Conservation (phyloP, 2,113 vertebrate genomes). For the Origma solitaria region DNA sequence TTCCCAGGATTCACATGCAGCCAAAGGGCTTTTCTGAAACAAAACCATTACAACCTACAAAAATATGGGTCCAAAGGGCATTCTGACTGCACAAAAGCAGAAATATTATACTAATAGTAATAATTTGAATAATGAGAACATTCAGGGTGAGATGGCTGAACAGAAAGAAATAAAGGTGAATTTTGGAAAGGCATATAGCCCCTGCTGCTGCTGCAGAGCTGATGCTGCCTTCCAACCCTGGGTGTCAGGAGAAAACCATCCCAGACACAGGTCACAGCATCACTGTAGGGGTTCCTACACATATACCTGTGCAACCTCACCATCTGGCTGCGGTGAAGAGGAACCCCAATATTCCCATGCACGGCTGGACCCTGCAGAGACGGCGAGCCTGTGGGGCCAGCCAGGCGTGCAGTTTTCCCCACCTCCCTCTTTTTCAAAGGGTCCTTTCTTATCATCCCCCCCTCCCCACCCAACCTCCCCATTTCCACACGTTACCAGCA, state of each 20-base stretch:
- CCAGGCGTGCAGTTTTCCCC: not conserved
- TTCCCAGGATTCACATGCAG: not conserved
- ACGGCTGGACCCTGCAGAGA: not conserved
- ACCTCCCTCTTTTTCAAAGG: slow-evolving; percentile 50
- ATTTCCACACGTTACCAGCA: slow-evolving; percentile 34
- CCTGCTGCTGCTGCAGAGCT: not conserved
- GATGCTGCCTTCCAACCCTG: not conserved
- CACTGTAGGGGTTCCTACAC: not conserved
- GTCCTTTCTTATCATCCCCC: slow-evolving; percentile 28
- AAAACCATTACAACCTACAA: not conserved
- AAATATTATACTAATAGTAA: not conserved
- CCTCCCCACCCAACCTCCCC: not conserved
- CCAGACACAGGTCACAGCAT: not conserved
- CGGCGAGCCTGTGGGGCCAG: not conserved
- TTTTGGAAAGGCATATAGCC: not conserved
- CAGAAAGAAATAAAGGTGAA: not conserved
- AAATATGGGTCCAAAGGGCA: not conserved
- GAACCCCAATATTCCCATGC: not conserved
- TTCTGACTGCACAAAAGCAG: not conserved
- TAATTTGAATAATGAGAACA: not conserved
- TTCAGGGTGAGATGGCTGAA: not conserved
- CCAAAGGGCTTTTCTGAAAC: not conserved
- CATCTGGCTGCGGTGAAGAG: not conserved
- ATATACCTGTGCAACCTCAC: not conserved
- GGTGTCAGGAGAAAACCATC: not conserved